Conservation (phyloP, 2,888 invertebrate genomes). For the Mayetiola destructor region DNA sequence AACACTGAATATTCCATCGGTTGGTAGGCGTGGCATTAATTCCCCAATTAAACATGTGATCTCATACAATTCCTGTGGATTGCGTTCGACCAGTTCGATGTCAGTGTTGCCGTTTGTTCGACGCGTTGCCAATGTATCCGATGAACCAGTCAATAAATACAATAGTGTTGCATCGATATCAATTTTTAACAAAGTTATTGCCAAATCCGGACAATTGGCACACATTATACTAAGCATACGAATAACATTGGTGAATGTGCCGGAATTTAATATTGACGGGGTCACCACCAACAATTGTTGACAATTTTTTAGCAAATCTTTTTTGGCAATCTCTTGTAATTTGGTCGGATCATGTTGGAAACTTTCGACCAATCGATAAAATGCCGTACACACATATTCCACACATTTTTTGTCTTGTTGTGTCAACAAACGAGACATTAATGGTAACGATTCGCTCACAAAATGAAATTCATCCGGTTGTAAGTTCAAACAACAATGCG, state of each 20-base stretch:
- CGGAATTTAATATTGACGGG: constrained; percentile 87
- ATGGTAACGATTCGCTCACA: constrained; percentile 71
- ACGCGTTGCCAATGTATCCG: constrained; percentile 37
- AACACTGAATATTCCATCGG: constrained; percentile 89
- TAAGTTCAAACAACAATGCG: constrained; percentile 93
- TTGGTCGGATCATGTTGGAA: constrained; percentile 83
- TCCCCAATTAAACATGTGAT: constrained; percentile 95
- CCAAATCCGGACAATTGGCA: constrained; percentile 85
- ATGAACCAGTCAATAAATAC: constrained; percentile 83
- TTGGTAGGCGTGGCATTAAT: constrained; percentile 89
- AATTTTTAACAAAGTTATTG: constrained; percentile 78
- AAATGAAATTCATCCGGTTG: constrained; percentile 88
- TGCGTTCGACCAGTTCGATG: constrained; percentile 76
- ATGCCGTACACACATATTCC: constrained; percentile 91
- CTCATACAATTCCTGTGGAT: constrained; percentile 93
- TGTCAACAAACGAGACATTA: constrained; percentile 64
- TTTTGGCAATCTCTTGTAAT: constrained; percentile 77
- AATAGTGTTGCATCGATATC: constrained; percentile 92
- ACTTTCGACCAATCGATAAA: constrained; percentile 91
- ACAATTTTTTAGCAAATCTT: constrained; percentile 78
- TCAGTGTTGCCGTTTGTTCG: constrained; percentile 27
- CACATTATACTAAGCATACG: constrained; percentile 95
- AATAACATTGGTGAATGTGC: constrained; percentile 91
- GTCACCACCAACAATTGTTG: constrained; percentile 85
- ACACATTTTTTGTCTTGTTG: constrained; percentile 96